Evolutionary conservation across 2,797 vertebrate genomes (phyloP), one percentile per base, ranked within the genome.

Genomic region (Chlorospingus semifuscus): DNA sequence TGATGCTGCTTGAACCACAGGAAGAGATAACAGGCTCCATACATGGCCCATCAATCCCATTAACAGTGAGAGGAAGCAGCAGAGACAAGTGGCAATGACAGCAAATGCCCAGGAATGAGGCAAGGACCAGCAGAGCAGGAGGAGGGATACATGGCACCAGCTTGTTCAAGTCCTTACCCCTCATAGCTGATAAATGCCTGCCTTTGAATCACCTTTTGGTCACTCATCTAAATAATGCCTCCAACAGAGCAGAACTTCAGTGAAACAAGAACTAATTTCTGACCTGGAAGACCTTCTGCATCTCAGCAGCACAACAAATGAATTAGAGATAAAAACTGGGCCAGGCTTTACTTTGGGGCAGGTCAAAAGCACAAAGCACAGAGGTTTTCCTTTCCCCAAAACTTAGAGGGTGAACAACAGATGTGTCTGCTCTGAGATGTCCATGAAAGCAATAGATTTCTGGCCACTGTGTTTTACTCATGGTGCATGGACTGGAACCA

Each of bases 31-130:
- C 18, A 64, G 49, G 24, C 26, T 89, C 53, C 29, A 8, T 34
- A 34, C 36, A 85, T 11, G 27, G 27, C 27, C n/a, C 60, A 89
- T 77, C 81, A 71, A 52, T 71, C 47, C 66, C 1, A 0, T 44
- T 44, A 93, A 57, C 70, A 78, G 34, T 26, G 50, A 93, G 74
- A 75, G 49, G 53, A 94, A 71, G 60, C 9, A 93, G 41, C 60
- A 92, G 76, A 82, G 59, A 66, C 27, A 53, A 39, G 29, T 5
- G 76, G 8, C 21, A 84, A 74, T 46, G 63, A 82, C 24, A 50
- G 24, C 24, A 94, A 82, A 89, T 63, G 34, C 52, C 56, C 27
- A 7, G 39, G 36, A 77, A 60, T 0, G 2, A 80, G 52, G 41
- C 44, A 66, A 90, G 59, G 29, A 63, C 12, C 18, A 19, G 34